phyloP scores from a whole-genome alignment of 1,140 invertebrate genomes.

The Hesperophylax magnus region DNA sequence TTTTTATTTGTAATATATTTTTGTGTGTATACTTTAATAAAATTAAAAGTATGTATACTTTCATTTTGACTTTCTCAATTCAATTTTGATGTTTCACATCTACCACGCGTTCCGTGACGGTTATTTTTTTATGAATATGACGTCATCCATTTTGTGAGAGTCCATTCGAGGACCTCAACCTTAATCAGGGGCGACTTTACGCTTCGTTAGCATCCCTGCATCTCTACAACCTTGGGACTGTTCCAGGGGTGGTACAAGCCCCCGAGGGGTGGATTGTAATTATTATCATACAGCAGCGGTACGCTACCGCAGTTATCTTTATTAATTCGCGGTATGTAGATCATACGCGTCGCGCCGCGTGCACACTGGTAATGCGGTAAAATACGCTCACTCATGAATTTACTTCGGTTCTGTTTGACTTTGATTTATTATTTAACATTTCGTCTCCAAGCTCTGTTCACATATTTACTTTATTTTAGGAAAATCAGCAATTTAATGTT shows the following conservation, averaged over 20 bases:
- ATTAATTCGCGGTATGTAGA: slow-evolving; percentile 53
- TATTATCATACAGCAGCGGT: slow-evolving; percentile 53
- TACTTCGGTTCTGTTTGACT: background rate
- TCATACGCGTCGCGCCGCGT: slow-evolving; percentile 39
- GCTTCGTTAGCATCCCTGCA: slow-evolving; percentile 22
- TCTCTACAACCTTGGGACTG: slow-evolving; percentile 1
- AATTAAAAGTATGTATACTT: too few species aligned
- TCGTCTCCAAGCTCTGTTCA: too few species aligned
- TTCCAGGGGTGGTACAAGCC: slow-evolving; percentile 37
- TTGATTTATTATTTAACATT: background rate
- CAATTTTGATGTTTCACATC: too few species aligned
- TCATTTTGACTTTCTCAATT: too few species aligned
- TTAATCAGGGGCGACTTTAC: slow-evolving; percentile 19
- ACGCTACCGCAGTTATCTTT: slow-evolving; percentile 50
- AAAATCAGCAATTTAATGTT: too few species aligned
- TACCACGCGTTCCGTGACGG: too few species aligned
- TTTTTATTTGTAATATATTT: too few species aligned
- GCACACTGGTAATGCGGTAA: slow-evolving; percentile 19
- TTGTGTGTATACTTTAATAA: too few species aligned
- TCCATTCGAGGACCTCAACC: too few species aligned
- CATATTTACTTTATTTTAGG: too few species aligned
- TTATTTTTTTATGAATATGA: too few species aligned
- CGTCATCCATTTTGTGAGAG: too few species aligned
- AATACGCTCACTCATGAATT: background rate
- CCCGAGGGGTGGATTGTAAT: slow-evolving; percentile 46